phyloP scores from a whole-genome alignment of 2,888 invertebrate species.

The Dryobota labecula region DNA sequence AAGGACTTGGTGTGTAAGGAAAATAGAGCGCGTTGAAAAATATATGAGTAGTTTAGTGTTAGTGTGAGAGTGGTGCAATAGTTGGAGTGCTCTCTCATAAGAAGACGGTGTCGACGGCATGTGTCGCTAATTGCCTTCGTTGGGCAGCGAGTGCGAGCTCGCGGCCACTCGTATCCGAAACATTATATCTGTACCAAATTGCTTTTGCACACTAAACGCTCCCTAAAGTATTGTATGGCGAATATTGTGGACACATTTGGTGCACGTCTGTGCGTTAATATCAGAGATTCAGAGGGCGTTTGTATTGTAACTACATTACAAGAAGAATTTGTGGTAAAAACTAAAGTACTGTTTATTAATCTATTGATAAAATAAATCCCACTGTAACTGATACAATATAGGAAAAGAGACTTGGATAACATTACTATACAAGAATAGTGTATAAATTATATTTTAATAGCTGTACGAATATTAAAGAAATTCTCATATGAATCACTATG shows the following conservation, averaged over 20 bases:
- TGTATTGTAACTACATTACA: constrained; percentile 10
- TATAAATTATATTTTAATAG: constrained; percentile 9
- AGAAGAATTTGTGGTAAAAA: neutral
- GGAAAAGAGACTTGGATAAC: neutral
- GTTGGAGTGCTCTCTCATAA: constrained; percentile 72
- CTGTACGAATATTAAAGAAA: constrained; percentile 6
- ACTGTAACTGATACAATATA: neutral
- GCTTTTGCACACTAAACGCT: constrained; percentile 68
- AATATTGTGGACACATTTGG: constrained; percentile 56
- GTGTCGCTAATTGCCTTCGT: constrained; percentile 84
- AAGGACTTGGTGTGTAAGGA: constrained; percentile 40
- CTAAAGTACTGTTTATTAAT: neutral
- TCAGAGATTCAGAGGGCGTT: constrained; percentile 1
- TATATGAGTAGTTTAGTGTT: constrained; percentile 67
- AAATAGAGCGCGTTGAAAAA: constrained; percentile 66
- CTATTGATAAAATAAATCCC: neutral
- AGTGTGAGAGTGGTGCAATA: constrained; percentile 68
- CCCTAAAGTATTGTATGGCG: constrained; percentile 52
- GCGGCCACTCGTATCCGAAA: constrained; percentile 49
- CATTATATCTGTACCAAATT: constrained; percentile 72
- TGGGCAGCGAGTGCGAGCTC: constrained; percentile 72
- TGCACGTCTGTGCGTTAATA: constrained; percentile 41
- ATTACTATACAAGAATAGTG: neutral
- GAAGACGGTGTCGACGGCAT: constrained; percentile 78
- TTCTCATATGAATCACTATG: constrained; percentile 18